Evolutionary conservation across 2,888 invertebrate genomes (phyloP).

Genomic region (Heliconius sara): DNA sequence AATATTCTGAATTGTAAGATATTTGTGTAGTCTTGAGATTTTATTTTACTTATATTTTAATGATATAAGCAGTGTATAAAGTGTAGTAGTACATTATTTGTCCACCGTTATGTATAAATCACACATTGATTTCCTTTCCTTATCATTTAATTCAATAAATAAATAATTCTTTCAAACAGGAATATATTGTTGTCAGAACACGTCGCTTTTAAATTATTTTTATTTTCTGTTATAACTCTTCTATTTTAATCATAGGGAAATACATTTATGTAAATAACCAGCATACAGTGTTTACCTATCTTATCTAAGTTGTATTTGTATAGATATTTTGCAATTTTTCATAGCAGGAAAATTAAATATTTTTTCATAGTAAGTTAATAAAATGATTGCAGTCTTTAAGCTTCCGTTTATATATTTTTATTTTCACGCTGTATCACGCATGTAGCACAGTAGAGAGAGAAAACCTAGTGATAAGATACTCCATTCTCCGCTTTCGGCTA

Average conservation of each 20-base stretch:
- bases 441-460: neutral
- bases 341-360: neutral
- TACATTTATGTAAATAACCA: conserved; percentile 5
- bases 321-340: neutral
- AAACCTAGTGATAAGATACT: neutral
- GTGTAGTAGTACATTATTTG: too few relatives aligned
- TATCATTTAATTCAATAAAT: too few relatives aligned
- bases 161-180: too few relatives aligned
- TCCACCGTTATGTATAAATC: too few relatives aligned
- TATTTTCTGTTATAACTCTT: neutral
- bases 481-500: too few relatives aligned
- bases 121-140: too few relatives aligned
- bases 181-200: too few relatives aligned
- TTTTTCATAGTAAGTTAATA: neutral
- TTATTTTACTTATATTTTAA: too few relatives aligned
- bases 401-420: neutral
- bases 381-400: neutral
- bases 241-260: neutral
- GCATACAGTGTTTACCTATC: neutral
- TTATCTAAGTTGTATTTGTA: neutral
- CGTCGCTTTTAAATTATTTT: neutral
- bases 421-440: neutral
- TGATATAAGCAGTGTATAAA: too few relatives aligned
- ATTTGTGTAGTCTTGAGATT: too few relatives aligned
- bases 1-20: too few relatives aligned